A percentile compares a stretch with the other conserved stretches of the same genome.
Conservation (phyloP, 37 sponge, comb jelly and placozoan species). For the Aphrocallistes beatrix region DNA sequence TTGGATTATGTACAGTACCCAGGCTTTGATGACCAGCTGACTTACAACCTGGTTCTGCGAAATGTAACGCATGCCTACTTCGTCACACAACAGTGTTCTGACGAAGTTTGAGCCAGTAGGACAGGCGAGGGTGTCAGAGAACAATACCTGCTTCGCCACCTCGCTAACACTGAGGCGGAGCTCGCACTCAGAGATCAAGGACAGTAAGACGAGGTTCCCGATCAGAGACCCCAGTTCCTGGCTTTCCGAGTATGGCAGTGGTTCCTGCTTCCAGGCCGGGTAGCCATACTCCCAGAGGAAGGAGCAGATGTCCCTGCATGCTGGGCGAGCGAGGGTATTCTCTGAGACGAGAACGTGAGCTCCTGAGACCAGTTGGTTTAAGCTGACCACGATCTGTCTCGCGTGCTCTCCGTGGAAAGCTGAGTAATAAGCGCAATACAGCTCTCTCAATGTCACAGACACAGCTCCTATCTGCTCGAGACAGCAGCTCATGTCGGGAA, state of each 20-base stretch:
- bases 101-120: not conserved
- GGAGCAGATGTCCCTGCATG: not conserved
- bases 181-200: not conserved
- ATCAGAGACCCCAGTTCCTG: not conserved
- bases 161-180: not conserved
- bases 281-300: not conserved
- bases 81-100: not conserved
- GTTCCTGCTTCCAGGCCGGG: not conserved
- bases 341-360: not conserved
- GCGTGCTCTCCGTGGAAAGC: not conserved
- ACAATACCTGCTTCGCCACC: not conserved
- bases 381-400: not conserved
- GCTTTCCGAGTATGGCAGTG: not conserved
- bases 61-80: not conserved
- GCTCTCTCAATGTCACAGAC: not conserved
- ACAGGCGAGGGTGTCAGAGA: not conserved
- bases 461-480: not conserved
- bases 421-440: not conserved
- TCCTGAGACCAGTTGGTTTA: not conserved
- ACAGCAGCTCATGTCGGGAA: not conserved
- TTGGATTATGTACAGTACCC: not conserved
- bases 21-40: not conserved
- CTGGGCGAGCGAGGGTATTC: not conserved
- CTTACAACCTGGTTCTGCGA: not conserved
- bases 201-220: not conserved